These are phyloP conservation scores for Acronicta alni DNA, from an alignment of 2,888 invertebrate species.

Conservation along the genomic window DNA sequence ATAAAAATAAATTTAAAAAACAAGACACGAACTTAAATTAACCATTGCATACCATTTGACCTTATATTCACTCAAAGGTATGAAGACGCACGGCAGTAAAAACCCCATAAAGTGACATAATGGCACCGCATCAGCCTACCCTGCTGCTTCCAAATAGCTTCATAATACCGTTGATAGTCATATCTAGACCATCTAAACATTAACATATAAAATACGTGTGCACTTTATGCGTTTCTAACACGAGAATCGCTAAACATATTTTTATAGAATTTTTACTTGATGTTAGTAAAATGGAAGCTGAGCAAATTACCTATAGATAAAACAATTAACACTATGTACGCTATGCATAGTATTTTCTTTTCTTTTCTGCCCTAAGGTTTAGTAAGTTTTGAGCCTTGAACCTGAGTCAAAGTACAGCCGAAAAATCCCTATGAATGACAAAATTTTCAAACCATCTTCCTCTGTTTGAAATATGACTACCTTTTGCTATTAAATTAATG, in stretches of 20 bases:
- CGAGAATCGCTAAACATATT: conserved; percentile 33
- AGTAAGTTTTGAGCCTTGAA: too few relatives aligned
- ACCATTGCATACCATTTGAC: conserved; percentile 18
- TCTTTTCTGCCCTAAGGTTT: too few relatives aligned
- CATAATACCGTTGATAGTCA: conserved; percentile 54
- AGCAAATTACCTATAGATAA: too few relatives aligned
- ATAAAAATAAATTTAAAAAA: background rate
- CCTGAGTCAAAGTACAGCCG: too few relatives aligned
- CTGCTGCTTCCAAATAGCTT: conserved; percentile 55
- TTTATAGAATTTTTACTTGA: conserved; percentile 21
- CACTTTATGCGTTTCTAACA: conserved; percentile 41
- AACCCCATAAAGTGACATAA: conserved; percentile 54
- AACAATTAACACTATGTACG: too few relatives aligned
- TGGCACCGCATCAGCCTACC: conserved; percentile 47
- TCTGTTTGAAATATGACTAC: too few relatives aligned
- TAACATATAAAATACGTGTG: conserved; percentile 40
- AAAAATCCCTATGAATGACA: too few relatives aligned
- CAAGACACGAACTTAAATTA: conserved; percentile 8
- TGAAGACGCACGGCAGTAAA: conserved; percentile 52
- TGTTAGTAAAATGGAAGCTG: conserved; percentile 1
- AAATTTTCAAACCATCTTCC: too few relatives aligned
- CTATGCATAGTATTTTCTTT: too few relatives aligned
- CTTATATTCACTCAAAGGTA: conserved; percentile 18
- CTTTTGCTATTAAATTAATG: too few relatives aligned
- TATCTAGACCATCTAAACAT: conserved; percentile 52